Evolutionary conservation across 2,113 vertebrate species (phyloP).

Genomic region (Chamaea fasciata): DNA sequence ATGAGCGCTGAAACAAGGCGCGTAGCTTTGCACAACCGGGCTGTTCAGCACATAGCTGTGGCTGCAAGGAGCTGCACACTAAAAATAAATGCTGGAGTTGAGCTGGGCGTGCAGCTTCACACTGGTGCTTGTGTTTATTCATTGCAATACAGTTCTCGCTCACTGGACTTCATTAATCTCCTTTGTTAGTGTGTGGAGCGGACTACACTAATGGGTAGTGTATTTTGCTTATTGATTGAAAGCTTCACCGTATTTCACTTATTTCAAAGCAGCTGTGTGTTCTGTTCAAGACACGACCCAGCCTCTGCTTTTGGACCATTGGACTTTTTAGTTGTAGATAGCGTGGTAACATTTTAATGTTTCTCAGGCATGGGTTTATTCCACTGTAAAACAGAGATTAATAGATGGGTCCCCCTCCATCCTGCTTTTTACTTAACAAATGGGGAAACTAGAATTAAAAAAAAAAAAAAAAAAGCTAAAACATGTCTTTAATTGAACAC

Average conservation of each 20-base stretch:
- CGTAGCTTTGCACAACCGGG: background rate
- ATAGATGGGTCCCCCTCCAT: background rate
- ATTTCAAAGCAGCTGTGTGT: background rate
- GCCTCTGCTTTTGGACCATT: background rate
- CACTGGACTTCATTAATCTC: background rate
- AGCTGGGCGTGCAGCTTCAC: background rate
- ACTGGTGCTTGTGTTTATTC: accelerated
- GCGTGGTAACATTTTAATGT: background rate
- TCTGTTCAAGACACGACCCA: background rate
- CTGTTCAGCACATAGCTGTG: background rate
- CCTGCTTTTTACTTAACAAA: background rate
- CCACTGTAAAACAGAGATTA: background rate
- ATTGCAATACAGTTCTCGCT: background rate
- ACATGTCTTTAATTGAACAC: background rate
- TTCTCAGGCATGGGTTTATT: background rate
- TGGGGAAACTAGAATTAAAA: background rate
- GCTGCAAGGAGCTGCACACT: accelerated
- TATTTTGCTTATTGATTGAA: background rate
- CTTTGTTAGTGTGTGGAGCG: accelerated
- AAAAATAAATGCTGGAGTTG: background rate
- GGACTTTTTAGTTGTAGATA: background rate
- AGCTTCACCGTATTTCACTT: background rate
- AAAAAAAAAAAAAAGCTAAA: background rate
- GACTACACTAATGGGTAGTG: accelerated
- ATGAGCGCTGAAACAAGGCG: background rate